Evolutionary conservation across 1,140 invertebrate genomes (phyloP), one percentile per base, ranked within the genome.

Genomic region (Trichomalopsis sarcophagae): DNA sequence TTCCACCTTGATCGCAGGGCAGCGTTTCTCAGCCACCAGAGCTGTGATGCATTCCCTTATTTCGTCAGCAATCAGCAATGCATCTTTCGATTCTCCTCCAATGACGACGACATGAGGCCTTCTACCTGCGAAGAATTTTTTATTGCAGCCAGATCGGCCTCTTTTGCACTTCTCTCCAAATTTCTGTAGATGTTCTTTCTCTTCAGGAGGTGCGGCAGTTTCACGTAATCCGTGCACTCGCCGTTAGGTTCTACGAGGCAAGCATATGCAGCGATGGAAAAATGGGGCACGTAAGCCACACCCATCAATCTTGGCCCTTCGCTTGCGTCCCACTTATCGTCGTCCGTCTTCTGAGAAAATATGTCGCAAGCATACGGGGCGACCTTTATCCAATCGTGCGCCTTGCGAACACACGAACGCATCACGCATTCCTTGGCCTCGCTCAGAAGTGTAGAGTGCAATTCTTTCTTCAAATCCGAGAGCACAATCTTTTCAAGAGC

Each of bases 101-200:
- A 99, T 95, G 0, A 96, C 96, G 76, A 99, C 96, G 6, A 98
- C 96, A 92, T 99, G 99, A 0, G 99, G 99, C 89, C 89, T 98
- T 98, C 90, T 98, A 27, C 27, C 98, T 1, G 95, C 92, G 40
- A 99, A 97, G 87, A 99, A 86, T 98, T 95, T 77, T 95, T 95
- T 9, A 99, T 90, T 30, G 96, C 96, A 13, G 95, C 91, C 74
- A 99, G 90, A 93, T 99, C 98, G 2, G 96, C 94, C 91, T 97
- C 95, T 92, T 97, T 97, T 81, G 95, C 94, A 3, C 94, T 87
- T 89, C 96, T 96, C 85, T 98, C 97, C 13, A 95, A 27, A 27
- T 94, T 55, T 75, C 95, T 94, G 88, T 95, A 97, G 13, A 96
- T 95, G 89, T 97, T 97, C 89, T 96, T 96, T 17, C 97, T 94